Base-by-base conservation (phyloP, 2,113 vertebrate species). In the Myrmophylax atrothorax region DNA sequence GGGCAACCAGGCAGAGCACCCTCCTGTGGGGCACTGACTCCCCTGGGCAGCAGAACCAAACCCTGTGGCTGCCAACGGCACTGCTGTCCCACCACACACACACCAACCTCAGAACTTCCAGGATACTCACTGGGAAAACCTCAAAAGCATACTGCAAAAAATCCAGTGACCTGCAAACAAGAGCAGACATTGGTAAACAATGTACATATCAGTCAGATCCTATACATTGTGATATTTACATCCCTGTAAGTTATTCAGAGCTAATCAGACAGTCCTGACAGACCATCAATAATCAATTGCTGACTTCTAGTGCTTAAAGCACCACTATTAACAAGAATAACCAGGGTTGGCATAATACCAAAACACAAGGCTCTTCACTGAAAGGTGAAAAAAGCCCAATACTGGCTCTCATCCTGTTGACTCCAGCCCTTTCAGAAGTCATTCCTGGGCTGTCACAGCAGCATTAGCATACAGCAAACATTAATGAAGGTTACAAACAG, bases 111-210 rank as follows among this genome's bases (percentile, higher is more conserved):
- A 95, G 59, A 91, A 72, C 74, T 82, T 72, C 18, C 5, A 3
- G 64, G 58, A 73, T 96, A 99, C 99, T 97, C 97, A 99, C 99
- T 11, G 98, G 98, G 88, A 99, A 99, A 74, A 98, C 97, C 49
- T 85, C 95, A 97, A 99, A 99, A 73, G 98, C 93, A 74, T 99
- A 98, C 11, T 97, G 97, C 95, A 99, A 95, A 62, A 99, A 98
- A 94, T 99, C 99, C 87, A 98, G 87, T 0, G 99, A 99, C 97
- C 99, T 99, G 91, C 92, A 97, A 98, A 68, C 40, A 95, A 97
- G 44, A 96, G 37, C 9, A 91, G 95, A 72, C 38, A 84, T 5
- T 35, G 38, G 96, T 66, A 97, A 49, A 78, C 35, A 52, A 68
- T 35, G 76, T 10, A 5, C 23, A 9, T 26, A 87, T 25, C 46